Conservation (phyloP, 2,888 invertebrate genomes). For the Drepana falcataria region DNA sequence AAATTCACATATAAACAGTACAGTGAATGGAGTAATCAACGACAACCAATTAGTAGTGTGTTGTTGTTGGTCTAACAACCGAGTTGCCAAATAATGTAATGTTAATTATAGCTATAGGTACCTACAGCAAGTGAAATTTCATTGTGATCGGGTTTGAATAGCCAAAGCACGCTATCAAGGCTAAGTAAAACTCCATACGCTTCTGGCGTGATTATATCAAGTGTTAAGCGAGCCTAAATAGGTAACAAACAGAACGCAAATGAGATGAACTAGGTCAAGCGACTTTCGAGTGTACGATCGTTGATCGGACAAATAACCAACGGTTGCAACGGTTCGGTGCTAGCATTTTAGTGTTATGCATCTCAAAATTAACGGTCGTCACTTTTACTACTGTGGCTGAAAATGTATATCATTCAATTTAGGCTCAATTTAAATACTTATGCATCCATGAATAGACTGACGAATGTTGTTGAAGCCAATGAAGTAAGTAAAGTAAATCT, state of each 20-base stretch:
- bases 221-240: constrained; percentile 33
- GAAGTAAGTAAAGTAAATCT: no score
- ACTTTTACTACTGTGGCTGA: no score
- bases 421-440: no score
- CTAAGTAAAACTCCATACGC: constrained; percentile 13
- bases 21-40: neutral
- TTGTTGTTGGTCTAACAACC: no score
- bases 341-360: neutral
- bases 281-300: constrained; percentile 32
- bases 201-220: constrained; percentile 20
- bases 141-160: neutral
- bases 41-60: neutral
- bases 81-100: no score
- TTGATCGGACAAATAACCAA: constrained; percentile 32
- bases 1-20: neutral
- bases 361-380: no score
- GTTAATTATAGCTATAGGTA: no score
- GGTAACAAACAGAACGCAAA: constrained; percentile 27
- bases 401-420: no score
- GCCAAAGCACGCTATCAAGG: constrained; percentile 10
- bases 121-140: neutral
- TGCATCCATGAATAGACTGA: no score
- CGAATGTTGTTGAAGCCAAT: no score
- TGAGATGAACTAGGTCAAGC: constrained; percentile 49
- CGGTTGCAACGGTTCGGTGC: constrained; percentile 3